Conservation (phyloP, 2,113 vertebrate genomes). For the Trachemys scripta region DNA sequence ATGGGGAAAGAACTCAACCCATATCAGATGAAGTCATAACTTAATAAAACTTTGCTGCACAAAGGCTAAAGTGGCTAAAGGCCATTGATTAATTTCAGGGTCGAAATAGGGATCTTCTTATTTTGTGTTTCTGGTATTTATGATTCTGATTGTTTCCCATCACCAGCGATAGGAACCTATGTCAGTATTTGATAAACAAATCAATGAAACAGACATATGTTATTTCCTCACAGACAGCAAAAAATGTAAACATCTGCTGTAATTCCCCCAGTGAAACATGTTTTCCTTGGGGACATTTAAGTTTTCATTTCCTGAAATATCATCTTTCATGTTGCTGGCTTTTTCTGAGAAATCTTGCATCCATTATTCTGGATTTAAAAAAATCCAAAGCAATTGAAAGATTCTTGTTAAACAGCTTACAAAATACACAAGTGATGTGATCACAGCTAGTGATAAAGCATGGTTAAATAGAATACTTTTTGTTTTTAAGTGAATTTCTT, state of each 20-base stretch:
- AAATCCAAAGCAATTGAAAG: slow-evolving; percentile 23
- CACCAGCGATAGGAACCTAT: slow-evolving; percentile 16
- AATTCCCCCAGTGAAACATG: slow-evolving; percentile 27
- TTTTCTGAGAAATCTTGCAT: slow-evolving; percentile 61
- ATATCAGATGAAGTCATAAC: neutral
- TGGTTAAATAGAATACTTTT: neutral
- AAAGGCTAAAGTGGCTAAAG: neutral
- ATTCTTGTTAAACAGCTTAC: neutral
- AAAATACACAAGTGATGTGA: neutral
- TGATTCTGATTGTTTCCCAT: neutral
- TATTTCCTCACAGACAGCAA: slow-evolving; percentile 42
- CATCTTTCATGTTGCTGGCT: slow-evolving; percentile 35
- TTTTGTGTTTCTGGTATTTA: neutral
- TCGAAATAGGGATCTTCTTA: neutral
- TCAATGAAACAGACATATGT: slow-evolving; percentile 44
- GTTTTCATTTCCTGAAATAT: slow-evolving; percentile 72
- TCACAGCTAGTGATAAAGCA: neutral
- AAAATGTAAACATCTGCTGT: slow-evolving; percentile 66
- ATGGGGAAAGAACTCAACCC: neutral
- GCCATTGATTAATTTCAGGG: neutral
- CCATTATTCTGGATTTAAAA: slow-evolving; percentile 37
- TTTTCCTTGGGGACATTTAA: slow-evolving; percentile 62
- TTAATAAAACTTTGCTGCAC: accelerated
- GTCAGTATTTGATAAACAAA: slow-evolving; percentile 58
- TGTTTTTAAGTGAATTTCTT: neutral